These are phyloP conservation scores for Benitochromis conjunctus DNA, from an alignment of 2,113 vertebrate species.

Conservation along the genomic window DNA sequence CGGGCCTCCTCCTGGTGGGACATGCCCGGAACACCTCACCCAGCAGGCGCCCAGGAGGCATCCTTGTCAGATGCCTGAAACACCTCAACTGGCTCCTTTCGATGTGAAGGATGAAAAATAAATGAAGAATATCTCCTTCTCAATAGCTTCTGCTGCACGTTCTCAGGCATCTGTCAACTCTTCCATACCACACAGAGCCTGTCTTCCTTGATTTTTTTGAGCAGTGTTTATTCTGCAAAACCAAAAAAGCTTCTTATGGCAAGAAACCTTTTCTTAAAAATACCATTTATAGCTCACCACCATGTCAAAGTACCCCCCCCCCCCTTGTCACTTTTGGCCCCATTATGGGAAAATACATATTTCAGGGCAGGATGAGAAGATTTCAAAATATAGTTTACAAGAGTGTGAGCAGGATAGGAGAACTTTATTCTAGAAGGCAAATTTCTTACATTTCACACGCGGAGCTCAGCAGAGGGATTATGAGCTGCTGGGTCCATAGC, in stretches of 20 bases:
- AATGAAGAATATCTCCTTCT: not conserved
- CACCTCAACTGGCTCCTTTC: too few species aligned
- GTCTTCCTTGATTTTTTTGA: not conserved
- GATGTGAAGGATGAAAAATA: too few species aligned
- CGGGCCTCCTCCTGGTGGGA: too few species aligned
- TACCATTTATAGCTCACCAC: not conserved
- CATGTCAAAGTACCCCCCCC: not conserved
- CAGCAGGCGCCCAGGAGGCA: too few species aligned
- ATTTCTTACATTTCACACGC: not conserved
- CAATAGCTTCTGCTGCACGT: not conserved
- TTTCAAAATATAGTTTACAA: not conserved
- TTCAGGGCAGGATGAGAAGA: not conserved
- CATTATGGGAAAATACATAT: not conserved
- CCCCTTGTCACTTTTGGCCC: not conserved
- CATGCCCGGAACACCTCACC: too few species aligned
- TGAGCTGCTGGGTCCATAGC: not conserved
- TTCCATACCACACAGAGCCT: not conserved
- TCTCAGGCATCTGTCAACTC: not conserved
- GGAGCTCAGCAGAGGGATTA: too few species aligned
- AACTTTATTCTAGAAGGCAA: not conserved
- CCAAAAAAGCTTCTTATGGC: too few species aligned
- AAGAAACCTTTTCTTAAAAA: too few species aligned
- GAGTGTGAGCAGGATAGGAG: not conserved
- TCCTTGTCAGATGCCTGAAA: too few species aligned
- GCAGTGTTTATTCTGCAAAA: not conserved